Percentiles rank a stretch among this genome's conserved stretches.
phyloP scores from a whole-genome alignment of 2,888 invertebrate species.

The Hedya salicella region DNA sequence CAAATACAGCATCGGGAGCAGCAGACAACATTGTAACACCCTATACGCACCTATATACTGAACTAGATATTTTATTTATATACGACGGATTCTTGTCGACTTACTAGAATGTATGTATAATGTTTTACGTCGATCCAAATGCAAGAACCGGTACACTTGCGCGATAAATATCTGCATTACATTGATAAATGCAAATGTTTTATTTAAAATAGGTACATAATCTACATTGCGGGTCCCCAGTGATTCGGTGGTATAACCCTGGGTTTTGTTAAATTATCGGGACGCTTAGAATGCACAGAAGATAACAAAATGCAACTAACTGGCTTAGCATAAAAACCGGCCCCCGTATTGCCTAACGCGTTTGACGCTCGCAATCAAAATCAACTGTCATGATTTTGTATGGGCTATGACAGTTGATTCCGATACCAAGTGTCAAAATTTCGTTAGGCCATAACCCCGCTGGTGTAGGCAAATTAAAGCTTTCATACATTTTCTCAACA shows the following conservation, averaged over 20 bases:
- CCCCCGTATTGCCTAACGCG: too few species aligned
- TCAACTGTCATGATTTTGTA: too few species aligned
- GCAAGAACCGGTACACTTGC: constrained; percentile 40
- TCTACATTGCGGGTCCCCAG: not conserved
- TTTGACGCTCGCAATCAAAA: too few species aligned
- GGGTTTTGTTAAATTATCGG: too few species aligned
- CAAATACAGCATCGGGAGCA: constrained; percentile 60
- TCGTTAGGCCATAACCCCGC: too few species aligned
- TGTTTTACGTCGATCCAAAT: constrained; percentile 44
- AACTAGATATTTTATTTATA: constrained; percentile 53
- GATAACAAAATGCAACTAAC: too few species aligned
- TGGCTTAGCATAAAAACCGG: too few species aligned
- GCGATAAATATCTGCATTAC: constrained; percentile 17
- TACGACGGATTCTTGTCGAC: constrained; percentile 33
- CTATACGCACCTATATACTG: constrained; percentile 46
- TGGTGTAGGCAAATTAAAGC: too few species aligned
- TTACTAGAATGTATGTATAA: constrained; percentile 49
- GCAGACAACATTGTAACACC: constrained; percentile 53
- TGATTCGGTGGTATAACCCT: constrained; percentile 9
- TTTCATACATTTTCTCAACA: too few species aligned
- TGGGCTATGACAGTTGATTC: too few species aligned
- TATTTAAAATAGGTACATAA: constrained; percentile 29
- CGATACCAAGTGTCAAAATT: too few species aligned
- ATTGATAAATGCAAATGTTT: constrained; percentile 33
- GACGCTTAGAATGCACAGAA: too few species aligned